Conservation (phyloP, 1,140 invertebrate genomes). For the Theocolax elegans region DNA sequence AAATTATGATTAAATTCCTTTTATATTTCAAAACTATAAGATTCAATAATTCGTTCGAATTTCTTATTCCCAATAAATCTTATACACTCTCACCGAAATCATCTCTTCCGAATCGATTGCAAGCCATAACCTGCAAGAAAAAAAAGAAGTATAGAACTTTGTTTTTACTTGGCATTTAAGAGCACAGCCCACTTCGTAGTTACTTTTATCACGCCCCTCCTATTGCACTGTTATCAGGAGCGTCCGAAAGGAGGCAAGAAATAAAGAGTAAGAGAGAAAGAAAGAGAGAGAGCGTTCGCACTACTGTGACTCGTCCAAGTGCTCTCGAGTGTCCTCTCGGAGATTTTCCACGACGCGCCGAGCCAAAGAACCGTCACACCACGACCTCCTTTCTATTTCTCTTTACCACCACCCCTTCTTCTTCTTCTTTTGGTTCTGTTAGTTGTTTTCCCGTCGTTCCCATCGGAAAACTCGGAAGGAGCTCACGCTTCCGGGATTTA, state of each 20-base stretch:
- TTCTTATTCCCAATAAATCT: neutral
- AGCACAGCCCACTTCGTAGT: neutral
- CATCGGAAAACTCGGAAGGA: too few species aligned
- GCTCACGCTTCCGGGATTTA: too few species aligned
- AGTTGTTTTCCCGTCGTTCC: too few species aligned
- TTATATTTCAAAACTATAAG: too few species aligned
- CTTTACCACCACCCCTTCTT: slow-evolving; percentile 1
- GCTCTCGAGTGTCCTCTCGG: slow-evolving; percentile 13
- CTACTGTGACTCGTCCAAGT: too few species aligned
- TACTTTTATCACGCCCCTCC: neutral
- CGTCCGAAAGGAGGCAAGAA: neutral
- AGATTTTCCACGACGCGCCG: neutral
- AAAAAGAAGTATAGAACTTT: too few species aligned
- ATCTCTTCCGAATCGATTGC: neutral
- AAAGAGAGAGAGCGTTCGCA: too few species aligned
- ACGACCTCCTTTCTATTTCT: slow-evolving; percentile 7
- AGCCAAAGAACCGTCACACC: slow-evolving; percentile 9
- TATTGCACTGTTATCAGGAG: neutral
- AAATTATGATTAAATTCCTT: too few species aligned
- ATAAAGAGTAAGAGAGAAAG: too few species aligned
- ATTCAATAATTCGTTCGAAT: neutral
- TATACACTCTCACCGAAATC: too few species aligned
- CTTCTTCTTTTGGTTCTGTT: neutral
- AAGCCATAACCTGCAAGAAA: too few species aligned
- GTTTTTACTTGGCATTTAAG: neutral